phyloP scores from a whole-genome alignment of 2,797 vertebrate species.

The Alauda arvensis region DNA sequence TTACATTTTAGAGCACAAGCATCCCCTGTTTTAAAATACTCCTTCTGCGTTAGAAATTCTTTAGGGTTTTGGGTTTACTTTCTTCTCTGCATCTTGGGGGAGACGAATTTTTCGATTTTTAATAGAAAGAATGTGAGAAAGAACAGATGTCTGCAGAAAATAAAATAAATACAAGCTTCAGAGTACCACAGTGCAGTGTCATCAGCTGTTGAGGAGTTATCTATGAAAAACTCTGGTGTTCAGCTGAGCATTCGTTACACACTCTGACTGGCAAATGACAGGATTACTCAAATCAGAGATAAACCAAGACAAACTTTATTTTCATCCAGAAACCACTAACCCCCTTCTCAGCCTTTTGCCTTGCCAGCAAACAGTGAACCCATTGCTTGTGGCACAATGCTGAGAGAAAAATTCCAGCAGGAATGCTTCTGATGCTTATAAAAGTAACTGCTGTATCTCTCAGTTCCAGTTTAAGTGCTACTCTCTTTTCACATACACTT shows the following conservation, averaged over 20 bases:
- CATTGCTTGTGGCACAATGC: neutral
- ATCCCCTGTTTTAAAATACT: neutral
- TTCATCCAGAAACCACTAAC: neutral
- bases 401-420: neutral
- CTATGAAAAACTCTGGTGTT: neutral
- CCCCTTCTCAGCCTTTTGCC: neutral
- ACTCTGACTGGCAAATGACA: neutral
- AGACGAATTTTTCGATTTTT: rapidly evolving
- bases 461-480: neutral
- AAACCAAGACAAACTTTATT: neutral
- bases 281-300: neutral
- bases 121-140: neutral
- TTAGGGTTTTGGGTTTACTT: neutral
- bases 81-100: neutral
- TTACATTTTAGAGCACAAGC: neutral
- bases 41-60: neutral
- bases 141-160: neutral
- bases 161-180: neutral
- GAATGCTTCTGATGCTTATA: neutral
- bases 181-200: neutral
- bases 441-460: neutral
- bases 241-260: neutral
- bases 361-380: neutral
- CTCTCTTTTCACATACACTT: neutral
- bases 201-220: neutral